Evolutionary conservation across 2,113 vertebrate genomes (phyloP), one percentile per base, ranked within the genome.

Genomic region (Plotosus lineatus): DNA sequence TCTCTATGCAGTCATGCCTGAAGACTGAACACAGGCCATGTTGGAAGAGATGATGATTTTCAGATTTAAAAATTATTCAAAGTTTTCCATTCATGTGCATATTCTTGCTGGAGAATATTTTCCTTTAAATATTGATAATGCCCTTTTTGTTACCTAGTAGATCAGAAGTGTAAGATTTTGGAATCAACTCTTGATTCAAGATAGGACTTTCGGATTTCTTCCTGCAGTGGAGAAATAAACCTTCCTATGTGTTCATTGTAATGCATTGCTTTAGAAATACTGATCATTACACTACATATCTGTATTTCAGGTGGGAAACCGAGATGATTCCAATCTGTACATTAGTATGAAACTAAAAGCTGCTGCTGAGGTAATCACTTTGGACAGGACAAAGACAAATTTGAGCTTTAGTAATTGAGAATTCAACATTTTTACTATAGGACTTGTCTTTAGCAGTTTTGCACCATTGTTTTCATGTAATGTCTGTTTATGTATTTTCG

Each of bases 301-400:
- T 78, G 79, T 60, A 63, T 86, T 88, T 82, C 89, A 99, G 97
- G 97, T 99, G 90, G 97, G 98, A 82, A 90, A 98, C 90, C 90
- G 96, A 48, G 96, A 97, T 78, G 98, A 99, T 91, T 99, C 97
- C 6, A 99, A 98, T 89, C 92, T 99, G 83, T 99, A 98, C 90
- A 98, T 99, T 90, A 96, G 94, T 78, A 94, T 98, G 98, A 99
- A 99, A 89, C 85, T 98, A 86, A 98, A 99, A 87, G 97, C 98
- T 85, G 98, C 97, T 84, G 93, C 94, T 68, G 96, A 99, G 96
- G 98, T 98, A 93, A 89, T 71, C 3, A 55, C 23, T 28, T 15
- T 40, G 6, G 1, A 44, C n/a, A n/a, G n/a, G n/a, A n/a, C n/a
- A n/a, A n/a, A n/a, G n/a, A n/a, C n/a, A n/a, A 10, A 14, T 21